Conservation (phyloP, 2,888 invertebrate genomes). For the Spilarctia lutea region DNA sequence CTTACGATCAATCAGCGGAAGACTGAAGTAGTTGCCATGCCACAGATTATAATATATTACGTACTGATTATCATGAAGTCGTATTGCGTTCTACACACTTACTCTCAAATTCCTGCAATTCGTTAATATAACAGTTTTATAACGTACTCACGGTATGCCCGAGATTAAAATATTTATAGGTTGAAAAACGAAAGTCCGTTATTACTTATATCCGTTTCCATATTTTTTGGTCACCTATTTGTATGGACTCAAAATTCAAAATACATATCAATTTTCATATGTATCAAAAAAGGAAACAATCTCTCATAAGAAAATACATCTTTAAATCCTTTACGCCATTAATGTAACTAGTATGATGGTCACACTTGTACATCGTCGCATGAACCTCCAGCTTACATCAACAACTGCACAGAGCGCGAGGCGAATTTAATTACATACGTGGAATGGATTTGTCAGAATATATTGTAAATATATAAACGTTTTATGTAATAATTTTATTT, state of each 20-base stretch:
- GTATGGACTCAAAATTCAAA: constrained; percentile 65
- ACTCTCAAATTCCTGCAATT: constrained; percentile 19
- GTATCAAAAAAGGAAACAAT: constrained; percentile 68
- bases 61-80: constrained; percentile 11
- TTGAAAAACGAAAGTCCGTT: constrained; percentile 35
- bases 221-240: constrained; percentile 34
- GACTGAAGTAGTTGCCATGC: constrained; percentile 17
- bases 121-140: constrained; percentile 18
- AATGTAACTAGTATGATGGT: constrained; percentile 63
- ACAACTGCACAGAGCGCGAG: constrained; percentile 76
- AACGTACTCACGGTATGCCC: constrained; percentile 13
- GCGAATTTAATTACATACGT: constrained; percentile 74
- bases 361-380: constrained; percentile 54
- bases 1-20: constrained; percentile 29
- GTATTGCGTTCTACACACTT: constrained; percentile 9
- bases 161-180: constrained; percentile 18
- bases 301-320: constrained; percentile 60
- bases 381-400: constrained; percentile 42
- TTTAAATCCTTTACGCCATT: constrained; percentile 44
- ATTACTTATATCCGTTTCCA: constrained; percentile 26
- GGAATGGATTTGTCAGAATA: constrained; percentile 78
- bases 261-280: constrained; percentile 77
- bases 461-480: constrained; percentile 83
- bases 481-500: constrained; percentile 83
- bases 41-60: constrained; percentile 18